Conservation (phyloP, 2,888 invertebrate genomes). For the Drosophila mettleri region DNA sequence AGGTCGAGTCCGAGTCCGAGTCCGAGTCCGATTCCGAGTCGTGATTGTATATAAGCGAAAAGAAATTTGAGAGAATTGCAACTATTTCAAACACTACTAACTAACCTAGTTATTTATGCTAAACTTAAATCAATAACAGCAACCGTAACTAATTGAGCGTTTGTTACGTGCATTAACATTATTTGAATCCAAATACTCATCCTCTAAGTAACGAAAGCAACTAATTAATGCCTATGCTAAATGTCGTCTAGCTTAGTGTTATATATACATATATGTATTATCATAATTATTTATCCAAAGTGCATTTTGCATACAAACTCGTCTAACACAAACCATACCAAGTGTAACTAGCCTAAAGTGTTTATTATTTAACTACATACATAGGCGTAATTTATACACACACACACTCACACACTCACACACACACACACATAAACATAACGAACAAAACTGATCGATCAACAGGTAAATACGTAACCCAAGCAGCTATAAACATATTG, state of each 20-base stretch:
- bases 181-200: conserved; percentile 55
- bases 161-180: conserved; percentile 51
- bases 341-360: conserved; percentile 55
- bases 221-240: conserved; percentile 78
- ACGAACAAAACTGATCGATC: conserved; percentile 61
- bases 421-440: conserved; percentile 10
- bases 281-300: conserved; percentile 48
- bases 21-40: no score
- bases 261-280: conserved; percentile 11
- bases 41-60: conserved; percentile 60
- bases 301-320: conserved; percentile 46
- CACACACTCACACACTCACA: not conserved
- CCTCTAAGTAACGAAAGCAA: conserved; percentile 72
- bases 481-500: conserved; percentile 39
- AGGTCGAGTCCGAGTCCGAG: no score
- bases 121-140: conserved; percentile 27
- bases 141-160: conserved; percentile 39
- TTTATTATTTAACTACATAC: conserved; percentile 65
- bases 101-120: conserved; percentile 55
- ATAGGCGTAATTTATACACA: conserved; percentile 32
- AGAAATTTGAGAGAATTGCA: conserved; percentile 40
- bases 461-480: conserved; percentile 39
- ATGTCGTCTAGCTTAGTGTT: conserved; percentile 74
- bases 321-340: conserved; percentile 39
- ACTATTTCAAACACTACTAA: conserved; percentile 33